phyloP scores from a whole-genome alignment of 1,140 invertebrate species.

The Maconellicoccus hirsutus region DNA sequence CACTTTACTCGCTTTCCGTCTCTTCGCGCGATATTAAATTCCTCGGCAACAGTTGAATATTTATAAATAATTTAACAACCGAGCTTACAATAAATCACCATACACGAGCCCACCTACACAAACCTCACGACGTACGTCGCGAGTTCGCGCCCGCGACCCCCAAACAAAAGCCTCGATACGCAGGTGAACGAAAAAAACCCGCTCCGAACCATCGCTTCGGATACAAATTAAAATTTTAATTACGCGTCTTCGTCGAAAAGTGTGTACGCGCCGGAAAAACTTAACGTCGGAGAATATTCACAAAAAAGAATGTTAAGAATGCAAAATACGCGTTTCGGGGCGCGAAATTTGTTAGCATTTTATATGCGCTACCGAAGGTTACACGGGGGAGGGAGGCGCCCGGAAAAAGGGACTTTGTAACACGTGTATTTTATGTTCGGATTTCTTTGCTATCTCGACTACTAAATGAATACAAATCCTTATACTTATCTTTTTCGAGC shows the following conservation, averaged over 20 bases:
- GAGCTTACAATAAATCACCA: neutral
- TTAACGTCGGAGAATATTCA: neutral
- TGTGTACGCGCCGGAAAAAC: neutral
- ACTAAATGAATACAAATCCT: conserved; percentile 9
- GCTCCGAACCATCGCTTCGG: neutral
- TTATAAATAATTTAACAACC: neutral
- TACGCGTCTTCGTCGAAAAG: neutral
- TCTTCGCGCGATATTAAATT: neutral
- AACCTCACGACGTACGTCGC: too few relatives aligned
- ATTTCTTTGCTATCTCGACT: neutral
- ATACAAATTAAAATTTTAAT: neutral
- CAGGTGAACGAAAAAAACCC: too few relatives aligned
- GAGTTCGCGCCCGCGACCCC: too few relatives aligned
- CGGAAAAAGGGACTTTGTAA: neutral
- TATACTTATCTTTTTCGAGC: neutral
- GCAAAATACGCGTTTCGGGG: neutral
- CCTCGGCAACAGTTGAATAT: neutral
- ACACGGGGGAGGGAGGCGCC: too few relatives aligned
- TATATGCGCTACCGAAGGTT: too few relatives aligned
- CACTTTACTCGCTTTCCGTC: neutral
- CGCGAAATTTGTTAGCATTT: neutral
- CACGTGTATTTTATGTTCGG: conserved; percentile 2
- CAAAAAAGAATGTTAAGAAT: conserved; percentile 3
- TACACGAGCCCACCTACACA: neutral
- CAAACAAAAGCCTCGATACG: too few relatives aligned